phyloP scores from a whole-genome alignment of 2,888 invertebrate species.

The Lochmaea capreae region DNA sequence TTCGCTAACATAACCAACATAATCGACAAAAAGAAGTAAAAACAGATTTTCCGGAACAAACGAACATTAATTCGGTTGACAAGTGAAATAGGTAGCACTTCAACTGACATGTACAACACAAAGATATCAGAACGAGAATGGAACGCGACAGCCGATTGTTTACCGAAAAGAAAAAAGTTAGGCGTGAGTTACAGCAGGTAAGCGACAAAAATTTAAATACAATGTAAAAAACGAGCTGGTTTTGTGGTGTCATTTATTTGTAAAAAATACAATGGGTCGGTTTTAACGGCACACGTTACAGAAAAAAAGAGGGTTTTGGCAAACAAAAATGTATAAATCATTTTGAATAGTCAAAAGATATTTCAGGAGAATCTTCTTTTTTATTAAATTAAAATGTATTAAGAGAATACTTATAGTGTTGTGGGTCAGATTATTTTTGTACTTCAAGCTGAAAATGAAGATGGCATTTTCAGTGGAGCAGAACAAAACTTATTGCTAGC shows the following conservation, averaged over 20 bases:
- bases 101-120: constrained; percentile 44
- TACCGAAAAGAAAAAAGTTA: constrained; percentile 31
- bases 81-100: constrained; percentile 47
- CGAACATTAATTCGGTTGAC: constrained; percentile 44
- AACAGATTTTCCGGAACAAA: constrained; percentile 37
- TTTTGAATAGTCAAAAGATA: neutral
- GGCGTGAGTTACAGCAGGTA: constrained; percentile 34
- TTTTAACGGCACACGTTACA: neutral
- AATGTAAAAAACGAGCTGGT: constrained; percentile 33
- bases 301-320: neutral
- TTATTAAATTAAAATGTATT: too few species aligned
- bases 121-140: constrained; percentile 37
- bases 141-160: constrained; percentile 34
- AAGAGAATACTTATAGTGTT: too few species aligned
- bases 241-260: neutral
- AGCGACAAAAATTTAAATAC: constrained; percentile 45
- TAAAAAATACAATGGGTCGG: constrained; percentile 11
- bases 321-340: neutral
- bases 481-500: too few species aligned
- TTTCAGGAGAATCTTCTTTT: neutral
- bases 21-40: constrained; percentile 33
- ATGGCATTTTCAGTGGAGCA: too few species aligned
- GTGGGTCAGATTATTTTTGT: too few species aligned
- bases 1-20: constrained; percentile 11
- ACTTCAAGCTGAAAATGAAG: too few species aligned